phyloP scores from a whole-genome alignment of 2,888 invertebrate genomes.

The Tenthredo scrophulariae region DNA sequence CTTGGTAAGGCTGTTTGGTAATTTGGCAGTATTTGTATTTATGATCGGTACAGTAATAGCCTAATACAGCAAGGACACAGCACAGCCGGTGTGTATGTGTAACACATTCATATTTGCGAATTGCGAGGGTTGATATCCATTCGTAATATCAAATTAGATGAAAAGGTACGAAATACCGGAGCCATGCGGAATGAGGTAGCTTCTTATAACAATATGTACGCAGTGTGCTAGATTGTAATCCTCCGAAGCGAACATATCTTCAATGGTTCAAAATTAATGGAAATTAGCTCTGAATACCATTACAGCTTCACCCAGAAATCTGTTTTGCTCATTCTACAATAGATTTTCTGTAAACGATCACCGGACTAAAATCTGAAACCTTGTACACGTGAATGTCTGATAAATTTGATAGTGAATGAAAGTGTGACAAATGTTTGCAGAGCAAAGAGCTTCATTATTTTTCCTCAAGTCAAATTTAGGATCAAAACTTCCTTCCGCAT shows the following conservation, averaged over 20 bases:
- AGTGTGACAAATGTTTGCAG: background rate
- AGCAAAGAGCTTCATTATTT: background rate
- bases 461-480: background rate
- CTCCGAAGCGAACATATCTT: too few relatives aligned
- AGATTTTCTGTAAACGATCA: background rate
- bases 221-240: too few relatives aligned
- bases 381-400: background rate
- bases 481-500: background rate
- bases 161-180: background rate
- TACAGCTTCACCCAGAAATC: background rate
- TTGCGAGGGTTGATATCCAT: background rate
- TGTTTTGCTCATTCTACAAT: background rate
- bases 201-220: background rate
- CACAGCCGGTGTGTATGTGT: background rate
- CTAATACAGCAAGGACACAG: background rate
- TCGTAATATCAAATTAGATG: background rate
- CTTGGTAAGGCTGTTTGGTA: conserved; percentile 8
- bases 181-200: background rate
- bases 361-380: background rate
- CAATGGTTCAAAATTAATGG: background rate
- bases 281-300: background rate
- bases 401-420: background rate
- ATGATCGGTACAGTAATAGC: background rate
- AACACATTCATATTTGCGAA: background rate
- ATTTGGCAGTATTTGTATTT: conserved; percentile 11